A percentile compares a stretch with the other conserved stretches of the same genome.
Conservation (phyloP, 2,113 vertebrate species). For the Anolis carolinensis region DNA sequence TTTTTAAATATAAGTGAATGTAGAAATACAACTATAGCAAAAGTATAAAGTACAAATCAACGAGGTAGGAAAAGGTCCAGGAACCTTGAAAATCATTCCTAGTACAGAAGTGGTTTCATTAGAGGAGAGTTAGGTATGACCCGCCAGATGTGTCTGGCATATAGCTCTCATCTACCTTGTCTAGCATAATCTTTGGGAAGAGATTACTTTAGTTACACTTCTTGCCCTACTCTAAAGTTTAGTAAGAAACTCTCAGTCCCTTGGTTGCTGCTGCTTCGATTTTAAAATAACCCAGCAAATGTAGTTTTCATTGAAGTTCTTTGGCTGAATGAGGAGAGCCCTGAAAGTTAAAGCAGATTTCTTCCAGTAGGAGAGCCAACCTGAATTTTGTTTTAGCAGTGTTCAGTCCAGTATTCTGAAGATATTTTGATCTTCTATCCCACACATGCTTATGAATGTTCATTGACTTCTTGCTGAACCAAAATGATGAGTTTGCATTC, state of each 20-base stretch:
- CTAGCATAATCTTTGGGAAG: no score
- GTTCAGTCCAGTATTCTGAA: background rate
- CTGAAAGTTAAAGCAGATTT: background rate
- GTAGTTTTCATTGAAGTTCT: background rate
- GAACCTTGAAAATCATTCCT: background rate
- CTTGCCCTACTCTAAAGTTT: background rate
- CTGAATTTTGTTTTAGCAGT: background rate
- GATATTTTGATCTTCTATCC: background rate
- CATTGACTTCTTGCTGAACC: background rate
- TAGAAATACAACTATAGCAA: background rate
- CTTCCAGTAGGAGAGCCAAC: background rate
- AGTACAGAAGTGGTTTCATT: background rate
- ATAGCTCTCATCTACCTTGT: no score
- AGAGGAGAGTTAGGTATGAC: background rate
- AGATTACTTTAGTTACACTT: background rate
- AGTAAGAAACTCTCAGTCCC: no score
- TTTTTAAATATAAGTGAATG: background rate
- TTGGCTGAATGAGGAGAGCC: background rate
- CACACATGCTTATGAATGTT: background rate
- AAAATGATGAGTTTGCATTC: background rate
- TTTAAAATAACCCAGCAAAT: no score
- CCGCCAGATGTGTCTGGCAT: no score
- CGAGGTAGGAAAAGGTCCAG: background rate
- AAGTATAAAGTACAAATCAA: background rate
- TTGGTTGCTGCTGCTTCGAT: background rate